Evolutionary conservation across 2,113 vertebrate species (phyloP), one percentile per base, ranked within the genome.

Genomic region (Terrapene triunguis): DNA sequence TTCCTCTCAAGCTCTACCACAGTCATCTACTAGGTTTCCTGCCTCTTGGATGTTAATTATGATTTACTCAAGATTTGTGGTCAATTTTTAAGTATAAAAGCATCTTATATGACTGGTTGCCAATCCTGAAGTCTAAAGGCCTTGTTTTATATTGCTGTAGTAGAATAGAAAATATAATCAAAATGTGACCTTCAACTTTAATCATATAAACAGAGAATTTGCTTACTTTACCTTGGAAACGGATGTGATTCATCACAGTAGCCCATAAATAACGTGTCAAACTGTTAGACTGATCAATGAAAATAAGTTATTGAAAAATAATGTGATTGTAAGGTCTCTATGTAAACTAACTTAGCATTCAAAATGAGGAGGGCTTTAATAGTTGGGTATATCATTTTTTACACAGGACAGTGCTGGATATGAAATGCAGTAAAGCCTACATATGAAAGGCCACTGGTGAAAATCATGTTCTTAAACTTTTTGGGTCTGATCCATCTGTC

Each of bases 241-340:
- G 97, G 97, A 98, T 97, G 97, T 98, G 94, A 98, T 98, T 96
- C 95, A 98, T 98, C 98, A 98, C 95, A 89, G 97, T 98, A 98
- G 98, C 96, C 93, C 97, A 98, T 98, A 98, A 98, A 98, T 98
- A 98, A 97, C 89, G 96, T 97, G 97, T 98, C 97, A 98, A 96
- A 97, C 94, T 98, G 95, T 98, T 98, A 94, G 54, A 82, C 95
- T 47, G 65, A 98, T 98, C 98, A 98, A 98, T 98, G 97, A 96
- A 96, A 98, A 98, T 98, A 98, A 98, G 96, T 98, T 98, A 98
- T 97, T 98, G 96, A 98, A 98, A 98, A 98, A 98, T 98, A 98
- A 98, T 98, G 96, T 96, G 98, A 98, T 97, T 97, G 95, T 96
- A 96, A 98, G 95, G 87, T 98, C 95, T 96, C 72, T 74, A 90